Conservation (phyloP, 35 echinoderm and acorn worm genomes). For the Eucidaris tribuloides region DNA sequence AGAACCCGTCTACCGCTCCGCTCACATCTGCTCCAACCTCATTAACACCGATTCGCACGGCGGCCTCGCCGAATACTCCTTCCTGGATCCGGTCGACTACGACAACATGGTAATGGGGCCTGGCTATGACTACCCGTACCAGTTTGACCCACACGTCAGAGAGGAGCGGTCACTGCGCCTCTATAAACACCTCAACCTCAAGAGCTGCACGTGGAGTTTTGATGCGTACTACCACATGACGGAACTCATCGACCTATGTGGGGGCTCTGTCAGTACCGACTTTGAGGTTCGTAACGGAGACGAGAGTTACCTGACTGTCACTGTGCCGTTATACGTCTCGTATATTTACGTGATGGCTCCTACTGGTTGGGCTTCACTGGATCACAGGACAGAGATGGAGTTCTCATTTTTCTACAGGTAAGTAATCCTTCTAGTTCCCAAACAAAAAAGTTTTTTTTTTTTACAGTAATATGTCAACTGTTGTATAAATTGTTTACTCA, state of each 20-base stretch:
- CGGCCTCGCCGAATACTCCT: slow-evolving; percentile 55
- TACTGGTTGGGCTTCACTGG: slow-evolving; percentile 91
- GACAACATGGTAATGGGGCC: slow-evolving; percentile 73
- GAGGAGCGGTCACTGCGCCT: slow-evolving; percentile 64
- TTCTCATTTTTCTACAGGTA: slow-evolving; percentile 99
- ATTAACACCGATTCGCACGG: slow-evolving; percentile 42
- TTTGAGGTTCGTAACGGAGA: slow-evolving; percentile 89
- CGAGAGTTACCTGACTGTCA: slow-evolving; percentile 92
- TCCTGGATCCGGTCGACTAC: slow-evolving; percentile 60
- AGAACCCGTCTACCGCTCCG: slow-evolving; percentile 86
- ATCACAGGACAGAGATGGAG: slow-evolving; percentile 98
- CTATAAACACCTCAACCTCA: slow-evolving; percentile 89
- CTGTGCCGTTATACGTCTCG: slow-evolving; percentile 86
- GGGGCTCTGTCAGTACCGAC: slow-evolving; percentile 84
- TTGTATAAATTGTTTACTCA: background rate
- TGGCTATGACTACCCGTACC: slow-evolving; percentile 94
- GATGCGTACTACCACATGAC: slow-evolving; percentile 99
- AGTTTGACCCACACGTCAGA: slow-evolving; percentile 79
- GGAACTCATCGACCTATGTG: slow-evolving; percentile 97
- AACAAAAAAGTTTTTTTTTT: too few species aligned
- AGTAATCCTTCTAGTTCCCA: slow-evolving; percentile 6
- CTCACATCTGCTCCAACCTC: slow-evolving; percentile 99
- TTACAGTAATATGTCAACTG: background rate
- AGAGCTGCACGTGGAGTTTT: slow-evolving; percentile 97
- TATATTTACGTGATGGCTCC: slow-evolving; percentile 95